Base-by-base conservation (phyloP, 2,888 invertebrate species). In the Macroteleia sp. region DNA sequence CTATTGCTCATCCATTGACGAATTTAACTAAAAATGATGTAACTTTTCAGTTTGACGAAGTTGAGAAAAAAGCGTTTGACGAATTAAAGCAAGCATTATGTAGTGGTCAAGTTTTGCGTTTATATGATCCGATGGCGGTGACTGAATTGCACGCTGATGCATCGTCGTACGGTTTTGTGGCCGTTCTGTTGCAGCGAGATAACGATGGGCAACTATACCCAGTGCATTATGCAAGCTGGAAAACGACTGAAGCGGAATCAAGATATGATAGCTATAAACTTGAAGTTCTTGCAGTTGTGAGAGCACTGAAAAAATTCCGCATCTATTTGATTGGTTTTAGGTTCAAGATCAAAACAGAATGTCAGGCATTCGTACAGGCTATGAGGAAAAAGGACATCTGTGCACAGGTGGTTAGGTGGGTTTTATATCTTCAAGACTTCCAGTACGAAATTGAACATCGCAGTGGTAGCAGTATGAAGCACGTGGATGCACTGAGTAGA, bases 121-220 rank as follows among this genome's bases (percentile, higher is more conserved):
- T 41, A 19, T 77, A 9, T 25, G 12, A 25, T 10, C 41, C 4
- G 62, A 67, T 10, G 42, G 50, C 12, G 61, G 77, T 16, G 77
- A 70, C 9, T 36, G 14, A 36, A 8, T 14, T 36, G 36, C 36
- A 36, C 14, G 8, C 36, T 12, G 36, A 36, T 14, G 36, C 36
- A 36, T 36, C 36, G 8, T 36, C 36, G 16, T 28, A 16, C 16
- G 28, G 46, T n/a, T 46, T 16, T 28, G 46, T 25, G 28, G 46
- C n/a, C 1, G 5, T 28, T 28, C 9, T 46, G 25, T 5, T 46
- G 16, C 46, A 46, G 10, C 1, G 9, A 28, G 25, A 14, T 16
- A 16, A 46, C 10, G 28, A 46, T 9, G 3, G 16, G 5, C 46
- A 46, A 28, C 14, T 46, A 16, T 28, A 46, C 10, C 46, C 46